Evolutionary conservation across 1,140 invertebrate species (phyloP).

Genomic region (Drosophila burlai): DNA sequence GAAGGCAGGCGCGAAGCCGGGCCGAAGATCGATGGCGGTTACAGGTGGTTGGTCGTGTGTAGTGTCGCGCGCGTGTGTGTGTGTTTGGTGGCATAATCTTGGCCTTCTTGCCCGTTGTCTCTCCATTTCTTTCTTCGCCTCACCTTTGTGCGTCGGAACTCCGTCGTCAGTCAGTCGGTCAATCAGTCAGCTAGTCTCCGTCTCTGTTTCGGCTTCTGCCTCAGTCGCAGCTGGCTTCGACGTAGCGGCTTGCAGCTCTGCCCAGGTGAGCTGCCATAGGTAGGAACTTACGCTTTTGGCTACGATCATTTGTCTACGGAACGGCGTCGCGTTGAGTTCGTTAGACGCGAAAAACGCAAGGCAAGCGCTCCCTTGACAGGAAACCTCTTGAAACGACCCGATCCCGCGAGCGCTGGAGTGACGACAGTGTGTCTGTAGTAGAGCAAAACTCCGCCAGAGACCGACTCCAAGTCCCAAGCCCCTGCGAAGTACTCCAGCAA

Average conservation of each 20-base stretch:
- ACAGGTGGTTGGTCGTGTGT: slow-evolving; percentile 55
- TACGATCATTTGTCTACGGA: slow-evolving; percentile 84
- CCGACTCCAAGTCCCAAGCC: slow-evolving; percentile 17
- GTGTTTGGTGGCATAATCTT: slow-evolving; percentile 75
- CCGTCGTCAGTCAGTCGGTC: slow-evolving; percentile 63
- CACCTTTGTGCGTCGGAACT: slow-evolving; percentile 59
- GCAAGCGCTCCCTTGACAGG: slow-evolving; percentile 3
- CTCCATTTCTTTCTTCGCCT: slow-evolving; percentile 63
- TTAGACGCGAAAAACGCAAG: slow-evolving; percentile 66
- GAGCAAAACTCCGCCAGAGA: slow-evolving; percentile 44
- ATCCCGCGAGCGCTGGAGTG: slow-evolving; percentile 28
- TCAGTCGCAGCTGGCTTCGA: slow-evolving; percentile 20
- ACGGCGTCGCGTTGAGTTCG: slow-evolving; percentile 78
- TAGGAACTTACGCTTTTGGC: slow-evolving; percentile 76
- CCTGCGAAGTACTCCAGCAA: slow-evolving; percentile 58
- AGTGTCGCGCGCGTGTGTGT: neutral
- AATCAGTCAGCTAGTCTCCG: slow-evolving; percentile 61
- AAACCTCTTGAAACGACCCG: slow-evolving; percentile 16
- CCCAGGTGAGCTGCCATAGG: slow-evolving; percentile 60
- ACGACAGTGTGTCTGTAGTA: slow-evolving; percentile 31
- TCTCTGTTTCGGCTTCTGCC: slow-evolving; percentile 21
- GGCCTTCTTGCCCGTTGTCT: slow-evolving; percentile 69
- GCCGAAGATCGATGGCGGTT: slow-evolving; percentile 29
- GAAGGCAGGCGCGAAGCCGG: slow-evolving; percentile 9
- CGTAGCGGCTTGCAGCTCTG: slow-evolving; percentile 26